Evolutionary conservation across 37 sponge, comb jelly and placozoan species (phyloP), one percentile per base, ranked within the genome.

Genomic region (Ianthella basta): DNA sequence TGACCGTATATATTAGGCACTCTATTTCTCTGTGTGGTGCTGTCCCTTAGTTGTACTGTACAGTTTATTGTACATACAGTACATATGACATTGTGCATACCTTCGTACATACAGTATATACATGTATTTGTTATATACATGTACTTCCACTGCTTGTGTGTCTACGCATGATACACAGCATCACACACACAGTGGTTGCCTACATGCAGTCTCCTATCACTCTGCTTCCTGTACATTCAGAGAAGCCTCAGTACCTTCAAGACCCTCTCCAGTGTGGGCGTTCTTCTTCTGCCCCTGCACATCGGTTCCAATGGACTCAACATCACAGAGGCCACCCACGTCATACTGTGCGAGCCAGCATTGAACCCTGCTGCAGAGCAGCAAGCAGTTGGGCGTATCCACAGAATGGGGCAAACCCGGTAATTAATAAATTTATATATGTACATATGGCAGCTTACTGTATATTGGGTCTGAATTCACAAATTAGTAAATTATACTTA

Each of bases 371-470:
- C 93, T 36, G 60, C 78, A 5, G 96, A 96, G 81, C 86, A 82
- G 35, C 96, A 96, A 67, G 96, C 96, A 38, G 86, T 96, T 53
- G 93, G 96, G 13, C 82, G 96, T 12, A 84, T 96, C 5, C 91
- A 96, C 80, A 69, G 96, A 20, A 86, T 96, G 78, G 96, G 96
- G 0, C 96, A 96, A 66, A 96, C 96, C 40, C 91, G 72, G 96
- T 93, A 60, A 24, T 55, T 60, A 33, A 27, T 32, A 15, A 5
- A 73, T 32, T 69, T 69, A 20, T n/a, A 66, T 23, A 66, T 66
- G 68, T 66, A 23, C 13, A n/a, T 66, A 66, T 23, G 19, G 15
- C 13, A 25, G 68, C 29, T 14, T n/a, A 14, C 13, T 25, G 23
- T 66, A 57, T 18, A 20, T 57, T 57, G 18, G 59, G 64, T 27